Base-by-base conservation (phyloP, 2,888 invertebrate genomes). In the Epistrophe grossulariae region DNA sequence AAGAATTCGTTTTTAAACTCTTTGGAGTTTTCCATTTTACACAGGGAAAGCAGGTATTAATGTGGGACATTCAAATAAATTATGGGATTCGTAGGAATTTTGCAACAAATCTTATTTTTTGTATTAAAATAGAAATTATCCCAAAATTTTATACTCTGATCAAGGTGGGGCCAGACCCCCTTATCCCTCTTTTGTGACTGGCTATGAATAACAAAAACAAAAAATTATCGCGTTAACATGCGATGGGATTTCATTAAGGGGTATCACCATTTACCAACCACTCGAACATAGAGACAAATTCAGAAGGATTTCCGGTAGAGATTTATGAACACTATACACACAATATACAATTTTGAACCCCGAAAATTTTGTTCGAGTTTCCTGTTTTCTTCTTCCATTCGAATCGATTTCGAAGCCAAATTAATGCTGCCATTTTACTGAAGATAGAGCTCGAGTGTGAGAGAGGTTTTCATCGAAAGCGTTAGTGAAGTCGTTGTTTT, bases 271-370 rank as follows among this genome's bases (percentile, higher is more conserved):
- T 43, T 45, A 60, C 31, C 73, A 43, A 31, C 43, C 31, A 50
- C 24, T 50, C 17, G 15, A 48, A 84, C 43, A 80, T 24, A 50
- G 11, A 64, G 60, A 60, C 68, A 45, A 72, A 60, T 78, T 68
- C 55, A 45, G 70, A 68, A 73, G 84, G 80, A 85, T 85, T 85
- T 85, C 17, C 73, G 31, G n/a, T 48, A 15, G 35, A 81, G 84
- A 85, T 85, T 85, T 85, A 85, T 85, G 68, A 81, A 85, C 80
- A 80, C 81, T 85, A 48, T 60, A 78, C 80, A 85, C 73, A 85
- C 73, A 85, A 64, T 64, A 78, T 64, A 35, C 4, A 73, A 48
- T 80, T 80, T 50, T 19, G 35, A 68, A 73, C 50, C 64, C 8
- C 38, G 3, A 17, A 70, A 70, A 24, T 24, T 24, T 70, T 64